Evolutionary conservation across 2,113 vertebrate species (phyloP), one percentile per base, ranked within the genome.

Genomic region (Xiphophorus couchianus): DNA sequence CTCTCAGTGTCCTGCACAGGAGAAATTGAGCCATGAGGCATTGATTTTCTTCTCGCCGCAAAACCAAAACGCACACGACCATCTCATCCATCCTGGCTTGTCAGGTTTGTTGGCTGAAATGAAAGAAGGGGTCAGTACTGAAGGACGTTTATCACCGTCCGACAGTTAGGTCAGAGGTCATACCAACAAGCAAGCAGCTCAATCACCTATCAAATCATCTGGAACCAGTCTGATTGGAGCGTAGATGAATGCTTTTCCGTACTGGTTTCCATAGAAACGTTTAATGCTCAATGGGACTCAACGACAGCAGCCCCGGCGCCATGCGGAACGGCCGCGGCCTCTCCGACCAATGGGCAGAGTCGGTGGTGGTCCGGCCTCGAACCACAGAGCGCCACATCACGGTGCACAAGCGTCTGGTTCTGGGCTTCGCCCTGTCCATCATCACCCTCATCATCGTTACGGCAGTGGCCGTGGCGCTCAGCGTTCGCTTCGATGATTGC

Each of bases 341-440:
- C 31, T 94, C 96, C 17, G 96, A 95, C 89, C 96, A 96, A 85
- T 97, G 97, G 97, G 95, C 95, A 1, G 96, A 97, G 81, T 92
- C 94, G 0, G 94, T 93, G 83, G 93, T 91, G 77, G 94, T 91
- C 78, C 93, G 96, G 72, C 96, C 97, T 68, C 95, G 97, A 74
- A 96, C 95, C 80, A 96, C 96, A 0, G 96, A 97, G 90, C 94
- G 95, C 78, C 96, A 96, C 93, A 95, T 96, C 89, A 94, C 96
- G 0, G 96, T 97, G 75, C 96, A 97, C 94, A 96, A 91, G 76
- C 95, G 96, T 12, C 95, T 98, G 28, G 95, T 97, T 22, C 90
- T 98, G 86, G 97, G 93, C 73, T 98, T 98, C 74, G 96, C 96
- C 33, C 80, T 98, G 80, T 97, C 97, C 88, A 94, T 98, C 91